Percentiles rank a stretch among this genome's conserved stretches.
phyloP scores from a whole-genome alignment of 2,113 vertebrate species.

The Oncorhynchus masou region DNA sequence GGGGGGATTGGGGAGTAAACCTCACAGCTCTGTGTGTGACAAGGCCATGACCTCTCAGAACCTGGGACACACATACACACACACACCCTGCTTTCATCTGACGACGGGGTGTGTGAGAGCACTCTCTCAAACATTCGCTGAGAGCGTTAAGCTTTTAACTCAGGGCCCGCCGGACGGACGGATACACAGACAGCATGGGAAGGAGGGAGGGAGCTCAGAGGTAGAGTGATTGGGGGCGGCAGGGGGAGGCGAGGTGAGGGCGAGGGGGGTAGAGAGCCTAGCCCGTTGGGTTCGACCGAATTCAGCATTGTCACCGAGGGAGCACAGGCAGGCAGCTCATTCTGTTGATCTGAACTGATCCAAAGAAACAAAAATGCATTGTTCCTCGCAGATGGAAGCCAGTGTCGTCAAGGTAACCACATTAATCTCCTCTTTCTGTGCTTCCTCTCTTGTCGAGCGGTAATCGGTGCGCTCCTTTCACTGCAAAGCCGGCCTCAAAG shows the following conservation, averaged over 20 bases:
- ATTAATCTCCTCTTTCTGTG: slow-evolving; percentile 99
- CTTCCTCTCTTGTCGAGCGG: slow-evolving; percentile 98
- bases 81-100: slow-evolving; percentile 9
- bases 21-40: slow-evolving; percentile 86
- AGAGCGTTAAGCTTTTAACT: slow-evolving; percentile 75
- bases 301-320: slow-evolving; percentile 86
- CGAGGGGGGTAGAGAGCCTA: slow-evolving; percentile 24
- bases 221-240: slow-evolving; percentile 42
- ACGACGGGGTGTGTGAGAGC: slow-evolving; percentile 67
- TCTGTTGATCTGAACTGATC: slow-evolving; percentile 97
- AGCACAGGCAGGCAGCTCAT: slow-evolving; percentile 61
- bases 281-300: slow-evolving; percentile 80
- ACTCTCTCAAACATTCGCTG: slow-evolving; percentile 76
- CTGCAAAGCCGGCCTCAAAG: slow-evolving; percentile 99
- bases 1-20: slow-evolving; percentile 86
- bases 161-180: slow-evolving; percentile 52
- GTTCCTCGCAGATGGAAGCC: slow-evolving; percentile 99
- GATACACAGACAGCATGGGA: not conserved
- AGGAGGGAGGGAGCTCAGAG: slow-evolving; percentile 19
- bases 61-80: slow-evolving; percentile 63
- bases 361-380: slow-evolving; percentile 99
- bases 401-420: slow-evolving; percentile 99
- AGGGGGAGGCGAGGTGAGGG: slow-evolving; percentile 39
- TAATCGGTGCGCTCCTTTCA: slow-evolving; percentile 99
- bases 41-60: slow-evolving; percentile 91